Percentiles rank a stretch among this genome's conserved stretches.
Evolutionary conservation across 2,113 vertebrate genomes (phyloP).

Genomic region (Dascyllus trimaculatus): DNA sequence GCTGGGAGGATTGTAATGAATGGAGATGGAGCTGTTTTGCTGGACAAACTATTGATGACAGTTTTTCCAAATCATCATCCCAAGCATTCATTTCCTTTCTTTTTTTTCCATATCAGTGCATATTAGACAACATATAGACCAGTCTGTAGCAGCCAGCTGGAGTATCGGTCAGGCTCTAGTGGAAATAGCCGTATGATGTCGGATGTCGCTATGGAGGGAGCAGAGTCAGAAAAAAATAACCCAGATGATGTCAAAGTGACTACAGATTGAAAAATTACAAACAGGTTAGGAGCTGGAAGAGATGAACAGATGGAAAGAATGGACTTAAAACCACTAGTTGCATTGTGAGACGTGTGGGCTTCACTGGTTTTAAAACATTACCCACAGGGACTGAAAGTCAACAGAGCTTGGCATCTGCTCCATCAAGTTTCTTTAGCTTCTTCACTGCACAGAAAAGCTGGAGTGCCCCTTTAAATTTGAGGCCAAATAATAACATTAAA

Average conservation of each 20-base stretch:
- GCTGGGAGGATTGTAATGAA: too few relatives aligned
- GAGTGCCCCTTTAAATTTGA: conserved; percentile 17
- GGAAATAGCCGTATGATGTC: background rate
- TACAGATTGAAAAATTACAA: background rate
- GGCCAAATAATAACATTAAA: background rate
- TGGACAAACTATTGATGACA: too few relatives aligned
- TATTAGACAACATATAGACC: too few relatives aligned
- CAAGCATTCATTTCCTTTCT: too few relatives aligned
- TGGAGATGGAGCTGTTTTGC: too few relatives aligned
- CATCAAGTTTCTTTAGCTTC: background rate
- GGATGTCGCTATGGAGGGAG: background rate
- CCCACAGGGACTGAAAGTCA: background rate
- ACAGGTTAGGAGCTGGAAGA: conserved; percentile 10
- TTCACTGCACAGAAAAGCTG: background rate
- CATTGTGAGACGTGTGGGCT: conserved; percentile 20
- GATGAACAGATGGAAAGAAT: background rate
- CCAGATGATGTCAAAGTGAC: conserved; percentile 3
- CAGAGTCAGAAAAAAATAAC: background rate
- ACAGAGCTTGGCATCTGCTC: background rate
- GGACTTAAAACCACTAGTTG: background rate
- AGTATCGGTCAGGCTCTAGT: too few relatives aligned
- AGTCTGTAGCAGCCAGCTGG: too few relatives aligned
- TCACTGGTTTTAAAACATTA: background rate
- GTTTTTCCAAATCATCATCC: too few relatives aligned
- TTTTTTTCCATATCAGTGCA: too few relatives aligned